phyloP scores from a whole-genome alignment of 1,140 invertebrate genomes.

The Lordiphosa collinella region DNA sequence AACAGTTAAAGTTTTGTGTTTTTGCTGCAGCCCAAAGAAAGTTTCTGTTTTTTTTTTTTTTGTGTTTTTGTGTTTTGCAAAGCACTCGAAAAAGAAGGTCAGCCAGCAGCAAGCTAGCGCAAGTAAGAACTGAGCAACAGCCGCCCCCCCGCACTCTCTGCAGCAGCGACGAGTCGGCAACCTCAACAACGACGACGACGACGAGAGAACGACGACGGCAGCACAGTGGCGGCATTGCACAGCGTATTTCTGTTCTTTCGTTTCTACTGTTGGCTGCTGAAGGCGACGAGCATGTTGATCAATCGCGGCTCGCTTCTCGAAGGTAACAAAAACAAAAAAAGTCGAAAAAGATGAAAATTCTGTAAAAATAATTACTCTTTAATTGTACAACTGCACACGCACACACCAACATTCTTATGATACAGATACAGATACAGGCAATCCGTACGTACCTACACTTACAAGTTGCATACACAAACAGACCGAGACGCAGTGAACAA shows the following conservation, averaged over 20 bases:
- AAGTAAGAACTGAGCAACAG: conserved; percentile 4
- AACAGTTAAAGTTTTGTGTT: not conserved
- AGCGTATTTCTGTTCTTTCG: conserved; percentile 59
- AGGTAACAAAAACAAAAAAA: conserved; percentile 40
- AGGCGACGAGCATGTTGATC: conserved; percentile 63
- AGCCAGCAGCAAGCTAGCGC: too few relatives aligned
- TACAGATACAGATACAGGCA: too few relatives aligned
- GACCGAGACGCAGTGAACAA: conserved; percentile 2
- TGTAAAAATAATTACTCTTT: conserved; percentile 8
- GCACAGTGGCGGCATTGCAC: conserved; percentile 48
- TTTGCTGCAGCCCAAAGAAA: not conserved
- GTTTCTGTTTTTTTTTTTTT: not conserved
- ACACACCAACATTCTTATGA: not conserved
- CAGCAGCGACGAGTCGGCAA: conserved; percentile 5
- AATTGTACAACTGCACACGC: not conserved
- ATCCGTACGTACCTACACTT: conserved; percentile 7
- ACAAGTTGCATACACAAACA: conserved; percentile 7
- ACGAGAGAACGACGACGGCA: conserved; percentile 12
- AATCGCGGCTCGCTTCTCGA: conserved; percentile 62
- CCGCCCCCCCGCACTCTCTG: conserved; percentile 1
- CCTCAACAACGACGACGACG: conserved; percentile 7
- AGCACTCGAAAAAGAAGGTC: conserved; percentile 53
- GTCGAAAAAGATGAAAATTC: not conserved
- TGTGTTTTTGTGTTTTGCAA: too few relatives aligned
- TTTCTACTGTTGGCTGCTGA: conserved; percentile 57